Conservation (phyloP, 2,797 vertebrate species). For the Petrocephalus schoutedeni region DNA sequence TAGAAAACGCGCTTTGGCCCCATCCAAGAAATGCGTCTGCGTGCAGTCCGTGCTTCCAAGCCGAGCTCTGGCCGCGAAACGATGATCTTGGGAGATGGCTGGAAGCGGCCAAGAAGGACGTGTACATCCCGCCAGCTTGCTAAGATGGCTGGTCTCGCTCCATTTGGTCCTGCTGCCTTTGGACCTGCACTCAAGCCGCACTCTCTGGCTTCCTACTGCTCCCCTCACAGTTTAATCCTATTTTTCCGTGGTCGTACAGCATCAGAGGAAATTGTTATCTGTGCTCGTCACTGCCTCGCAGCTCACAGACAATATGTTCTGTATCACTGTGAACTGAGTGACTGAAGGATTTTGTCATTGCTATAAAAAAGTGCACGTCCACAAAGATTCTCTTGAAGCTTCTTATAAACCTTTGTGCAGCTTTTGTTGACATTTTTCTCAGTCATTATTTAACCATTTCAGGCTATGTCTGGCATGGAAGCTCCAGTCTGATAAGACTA, state of each 20-base stretch:
- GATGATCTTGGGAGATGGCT: neutral
- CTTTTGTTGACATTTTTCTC: neutral
- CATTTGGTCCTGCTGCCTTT: neutral
- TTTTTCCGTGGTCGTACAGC: neutral
- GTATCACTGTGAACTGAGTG: neutral
- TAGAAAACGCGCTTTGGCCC: slow-evolving; percentile 15
- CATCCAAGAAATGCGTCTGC: neutral
- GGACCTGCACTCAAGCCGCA: neutral
- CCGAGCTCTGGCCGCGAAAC: neutral
- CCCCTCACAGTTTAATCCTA: neutral
- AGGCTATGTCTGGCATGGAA: neutral
- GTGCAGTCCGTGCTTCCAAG: neutral
- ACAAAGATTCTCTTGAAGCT: neutral
- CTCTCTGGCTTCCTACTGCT: neutral
- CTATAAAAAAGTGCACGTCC: neutral
- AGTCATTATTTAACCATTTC: neutral
- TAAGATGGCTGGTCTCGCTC: neutral
- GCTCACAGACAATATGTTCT: neutral
- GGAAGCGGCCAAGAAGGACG: neutral
- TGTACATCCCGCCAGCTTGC: neutral
- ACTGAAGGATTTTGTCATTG: neutral
- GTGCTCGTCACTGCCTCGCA: neutral
- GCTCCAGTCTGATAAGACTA: neutral
- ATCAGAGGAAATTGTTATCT: neutral
- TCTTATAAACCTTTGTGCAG: neutral